Percentiles rank a stretch among this genome's conserved stretches.
These are phyloP conservation scores for Heliconius hortense DNA, from an alignment of 2,888 invertebrate genomes.

Conservation along the genomic window DNA sequence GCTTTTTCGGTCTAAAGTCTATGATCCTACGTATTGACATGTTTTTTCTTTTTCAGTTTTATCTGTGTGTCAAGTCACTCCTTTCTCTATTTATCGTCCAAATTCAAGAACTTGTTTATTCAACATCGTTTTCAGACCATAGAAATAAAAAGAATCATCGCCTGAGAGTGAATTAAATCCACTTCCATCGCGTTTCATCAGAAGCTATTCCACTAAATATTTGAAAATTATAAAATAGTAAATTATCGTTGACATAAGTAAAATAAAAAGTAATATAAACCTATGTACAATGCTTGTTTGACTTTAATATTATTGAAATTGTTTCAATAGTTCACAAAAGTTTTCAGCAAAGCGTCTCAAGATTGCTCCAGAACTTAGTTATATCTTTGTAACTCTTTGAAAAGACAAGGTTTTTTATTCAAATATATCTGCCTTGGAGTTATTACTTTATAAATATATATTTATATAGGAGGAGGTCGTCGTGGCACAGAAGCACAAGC, in stretches of 20 bases:
- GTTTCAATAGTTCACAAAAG: slow-evolving; percentile 12
- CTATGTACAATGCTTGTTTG: background rate
- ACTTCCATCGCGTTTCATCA: too few species aligned
- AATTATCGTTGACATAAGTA: background rate
- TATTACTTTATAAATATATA: background rate
- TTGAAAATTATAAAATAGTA: too few species aligned
- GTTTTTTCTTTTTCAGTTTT: too few species aligned
- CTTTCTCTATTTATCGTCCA: background rate
- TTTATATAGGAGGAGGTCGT: background rate
- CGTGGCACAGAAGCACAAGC: background rate
- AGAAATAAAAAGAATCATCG: too few species aligned
- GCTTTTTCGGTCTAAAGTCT: too few species aligned
- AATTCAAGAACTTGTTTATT: background rate
- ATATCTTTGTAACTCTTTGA: slow-evolving; percentile 12
- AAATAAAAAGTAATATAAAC: slow-evolving; percentile 3
- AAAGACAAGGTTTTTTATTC: slow-evolving; percentile 4
- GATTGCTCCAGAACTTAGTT: slow-evolving; percentile 22
- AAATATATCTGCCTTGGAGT: background rate
- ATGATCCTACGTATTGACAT: too few species aligned
- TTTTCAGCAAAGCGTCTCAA: slow-evolving; percentile 23
- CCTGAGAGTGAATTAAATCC: too few species aligned
- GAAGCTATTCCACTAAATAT: too few species aligned
- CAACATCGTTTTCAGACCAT: too few species aligned
- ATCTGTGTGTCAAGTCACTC: background rate
- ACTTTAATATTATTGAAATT: slow-evolving; percentile 14